Evolutionary conservation across 1,140 invertebrate genomes (phyloP), one percentile per base, ranked within the genome.

Genomic region (Leptoteleia sp.): DNA sequence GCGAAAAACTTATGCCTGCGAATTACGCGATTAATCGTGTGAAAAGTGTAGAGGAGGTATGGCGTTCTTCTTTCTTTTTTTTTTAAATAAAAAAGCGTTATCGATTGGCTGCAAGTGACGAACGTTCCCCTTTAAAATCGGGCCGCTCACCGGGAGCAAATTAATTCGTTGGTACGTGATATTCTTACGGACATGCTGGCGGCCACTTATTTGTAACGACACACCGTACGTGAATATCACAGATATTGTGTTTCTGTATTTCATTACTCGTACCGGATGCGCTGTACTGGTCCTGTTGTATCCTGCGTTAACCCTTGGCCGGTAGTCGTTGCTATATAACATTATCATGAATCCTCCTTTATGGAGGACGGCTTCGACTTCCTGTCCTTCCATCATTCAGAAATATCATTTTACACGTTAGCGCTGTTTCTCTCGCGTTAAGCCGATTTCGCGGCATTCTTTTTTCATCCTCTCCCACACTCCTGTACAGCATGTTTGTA

Each of bases 211-310:
- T 61, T 72, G 77, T 76, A 80, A 80, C 55, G 59, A 57, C 72
- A 80, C 77, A 80, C 77, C 71, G 43, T 52, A 43, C 62, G 55
- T 67, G 76, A 78, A 78, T 59, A 79, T 67, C 76, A 57, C 42
- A 55, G 75, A 77, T 77, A 77, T 77, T 77, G 75, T 76, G 57
- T 76, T 76, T 70, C 73, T 76, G 65, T 71, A 78, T 78, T 78
- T 78, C 76, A 72, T 78, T 78, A 79, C 76, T 55, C 54, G 40
- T 57, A 57, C 68, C 67, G 76, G 76, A 78, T 72, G 67, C n/a
- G 50, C 52, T 64, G 64, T 43, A 45, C 61, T 61, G 75, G 65
- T 62, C 50, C 48, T 76, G 52, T 29, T 55, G 54, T 65, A 65
- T 77, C 65, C 65, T 62, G 61, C 47, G 40, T 78, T 65, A 67